A percentile compares a stretch with the other conserved stretches of the same genome.
These are phyloP conservation scores for Dasysyrphus albostriatus DNA, from an alignment of 2,888 invertebrate genomes.

Conservation along the genomic window DNA sequence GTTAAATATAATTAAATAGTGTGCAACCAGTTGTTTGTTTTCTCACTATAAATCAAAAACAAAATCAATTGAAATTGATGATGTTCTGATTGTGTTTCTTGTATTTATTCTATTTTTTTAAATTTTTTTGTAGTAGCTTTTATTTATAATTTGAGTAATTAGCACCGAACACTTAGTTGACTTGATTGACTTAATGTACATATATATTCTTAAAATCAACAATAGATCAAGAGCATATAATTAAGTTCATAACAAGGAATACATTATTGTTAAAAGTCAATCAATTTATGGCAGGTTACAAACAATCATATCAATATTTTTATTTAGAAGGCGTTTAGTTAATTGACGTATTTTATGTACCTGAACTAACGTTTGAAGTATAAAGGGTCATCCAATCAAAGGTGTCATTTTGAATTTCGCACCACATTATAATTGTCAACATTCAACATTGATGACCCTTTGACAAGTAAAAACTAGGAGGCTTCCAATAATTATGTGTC, in stretches of 20 bases:
- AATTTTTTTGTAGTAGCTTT: too few relatives aligned
- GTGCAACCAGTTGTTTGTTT: background rate
- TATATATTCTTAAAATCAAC: background rate
- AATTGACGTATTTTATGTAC: too few relatives aligned
- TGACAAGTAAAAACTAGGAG: too few relatives aligned
- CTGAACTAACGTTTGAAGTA: too few relatives aligned
- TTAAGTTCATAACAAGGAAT: background rate
- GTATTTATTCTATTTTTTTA: background rate
- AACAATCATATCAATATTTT: background rate
- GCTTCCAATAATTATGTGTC: too few relatives aligned
- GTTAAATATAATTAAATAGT: slow-evolving; percentile 1
- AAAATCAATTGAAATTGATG: slow-evolving; percentile 19
- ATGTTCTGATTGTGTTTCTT: background rate
- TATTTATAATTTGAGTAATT: background rate
- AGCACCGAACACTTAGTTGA: background rate
- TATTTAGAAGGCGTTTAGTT: background rate
- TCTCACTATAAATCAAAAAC: background rate
- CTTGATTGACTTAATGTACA: background rate
- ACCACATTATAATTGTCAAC: too few relatives aligned
- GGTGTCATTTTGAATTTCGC: too few relatives aligned
- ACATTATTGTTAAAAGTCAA: background rate
- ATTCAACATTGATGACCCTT: too few relatives aligned
- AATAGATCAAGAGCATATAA: background rate
- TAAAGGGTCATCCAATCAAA: too few relatives aligned
- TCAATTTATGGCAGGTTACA: background rate